Evolutionary conservation across 2,113 vertebrate genomes (phyloP), one percentile per base, ranked within the genome.

Genomic region (Oreochromis spilurus): DNA sequence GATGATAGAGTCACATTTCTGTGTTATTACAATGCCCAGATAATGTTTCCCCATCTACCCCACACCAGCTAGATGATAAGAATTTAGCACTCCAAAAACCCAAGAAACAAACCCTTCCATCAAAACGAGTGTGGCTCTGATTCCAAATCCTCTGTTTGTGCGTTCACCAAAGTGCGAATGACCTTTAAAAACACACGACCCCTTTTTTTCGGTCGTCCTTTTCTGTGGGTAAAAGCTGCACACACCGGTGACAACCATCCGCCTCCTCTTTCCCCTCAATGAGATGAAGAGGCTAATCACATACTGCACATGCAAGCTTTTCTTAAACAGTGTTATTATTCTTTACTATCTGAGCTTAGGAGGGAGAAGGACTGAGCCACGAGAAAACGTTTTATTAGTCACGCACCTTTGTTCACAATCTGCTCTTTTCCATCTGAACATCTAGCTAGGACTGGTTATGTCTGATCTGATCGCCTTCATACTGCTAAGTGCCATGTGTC

Each of bases 91-190:
- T 75, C 24, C 6, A 48, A 21, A 40, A 67, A 65, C n/a, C 17
- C 17, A 38, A 65, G 14, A 65, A 75, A 4, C 9, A 77, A 31
- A 31, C 24, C 10, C 14, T 50, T 77, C 26, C 16, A 77, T 77
- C 0, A 31, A 50, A n/a, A 4, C 5, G 8, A 72, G 38, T 48
- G 10, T 5, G 43, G 2, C 21, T 19, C 4, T 1, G 14, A 77
- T 50, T 0, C 24, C 26, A 50, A 29, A 29, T 29, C 70, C 24
- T 75, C 16, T 3, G 24, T 0, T 26, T 72, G 40, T 0, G 12
- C 2, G 4, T 75, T 26, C 14, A 1, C 14, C 40, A 48, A 9
- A 48, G 43, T 31, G 10, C 26, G 4, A 77, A 8, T 5, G 70
- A 50, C 70, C 26, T 77, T 77, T 77, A n/a, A 31, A 77, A 50